Base-by-base conservation (phyloP, 2,113 vertebrate genomes). In the Alaudala cheleensis region DNA sequence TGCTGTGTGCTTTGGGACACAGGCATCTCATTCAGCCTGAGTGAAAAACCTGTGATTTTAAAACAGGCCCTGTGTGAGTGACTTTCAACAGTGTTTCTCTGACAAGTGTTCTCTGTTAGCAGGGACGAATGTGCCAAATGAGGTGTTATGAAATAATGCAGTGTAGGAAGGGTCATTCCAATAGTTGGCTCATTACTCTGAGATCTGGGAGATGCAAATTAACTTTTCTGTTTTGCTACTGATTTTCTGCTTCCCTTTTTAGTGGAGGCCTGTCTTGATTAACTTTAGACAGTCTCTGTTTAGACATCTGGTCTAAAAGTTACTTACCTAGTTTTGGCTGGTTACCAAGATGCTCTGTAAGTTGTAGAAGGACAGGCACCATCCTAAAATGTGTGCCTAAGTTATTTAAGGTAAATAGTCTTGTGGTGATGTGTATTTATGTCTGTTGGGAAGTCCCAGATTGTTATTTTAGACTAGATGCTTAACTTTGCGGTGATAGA, bases 121-220 rank as follows among this genome's bases (percentile, higher is more conserved):
- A 42, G 42, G 24, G 29, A 29, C 37, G 49, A 26, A 45, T 1
- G 3, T 79, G 37, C 44, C 44, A 60, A 54, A 49, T 12, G 34
- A 49, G 26, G 28, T 1, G 2, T 50, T 67, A 53, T 0, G 6
- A 78, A 71, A 80, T 34, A 49, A 56, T 29, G 50, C 0, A 0
- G 29, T 0, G 2, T 33, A 26, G 61, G 40, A 91, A 89, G 24
- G 29, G 47, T 85, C 0, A 1, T 76, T 71, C 44, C 42, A 11
- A 20, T 34, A 76, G 31, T 57, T 64, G 31, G n/a, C 22, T 34
- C 4, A 5, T 81, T 84, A 76, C 40, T 31, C 42, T 84, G 53
- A 91, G 24, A 56, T 58, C 8, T 60, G 56, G 13, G 31, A 71
- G 47, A 37, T 31, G 25, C 22, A 81, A 72, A 65, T 93, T 24